Base-by-base conservation (phyloP, 2,888 invertebrate species). In the Euzophera pinguis region DNA sequence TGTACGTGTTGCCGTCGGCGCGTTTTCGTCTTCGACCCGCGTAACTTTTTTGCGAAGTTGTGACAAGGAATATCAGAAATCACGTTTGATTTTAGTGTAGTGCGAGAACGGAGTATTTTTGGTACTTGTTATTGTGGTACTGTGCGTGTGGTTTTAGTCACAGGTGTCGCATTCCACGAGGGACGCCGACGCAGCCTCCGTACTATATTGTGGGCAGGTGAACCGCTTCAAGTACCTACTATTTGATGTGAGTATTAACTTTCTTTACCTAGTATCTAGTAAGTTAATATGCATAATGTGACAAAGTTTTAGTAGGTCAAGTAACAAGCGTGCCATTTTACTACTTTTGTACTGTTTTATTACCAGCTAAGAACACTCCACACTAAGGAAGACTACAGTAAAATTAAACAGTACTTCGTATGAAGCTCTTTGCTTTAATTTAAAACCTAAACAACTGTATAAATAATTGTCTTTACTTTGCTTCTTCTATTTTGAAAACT, bases 151-250 rank as follows among this genome's bases (percentile, higher is more conserved):
- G 61, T 71, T 75, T 78, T 85, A 83, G 74, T 79, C 78, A 75
- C 79, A 87, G 87, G 88, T 88, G 87, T 84, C 74, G 75, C 85
- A 89, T 88, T 87, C 88, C 86, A 69, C 68, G 64, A 70, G 73
- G 79, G 79, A 83, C 84, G 81, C 78, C 78, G 79, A 72, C 78
- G 70, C 82, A 85, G 84, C 79, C 82, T 85, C 83, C 76, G 76
- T 69, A 69, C 66, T 75, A 69, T 67, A 68, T 68, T 62, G 69
- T 65, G 68, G 73, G 74, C 86, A 87, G 84, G 86, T 88, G 84
- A 71, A 78, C 73, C 67, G 69, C 67, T 70, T 22, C 5, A 22
- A 22, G 69, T 68, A 70, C n/a, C n/a, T n/a, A n/a, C 71, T 76
- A 70, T 76, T 71, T 66, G 58, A 65, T 57, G 66, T 74, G 69